These are phyloP conservation scores for Dromococcyx pavoninus DNA, from an alignment of 2,797 vertebrate species.

Conservation along the genomic window DNA sequence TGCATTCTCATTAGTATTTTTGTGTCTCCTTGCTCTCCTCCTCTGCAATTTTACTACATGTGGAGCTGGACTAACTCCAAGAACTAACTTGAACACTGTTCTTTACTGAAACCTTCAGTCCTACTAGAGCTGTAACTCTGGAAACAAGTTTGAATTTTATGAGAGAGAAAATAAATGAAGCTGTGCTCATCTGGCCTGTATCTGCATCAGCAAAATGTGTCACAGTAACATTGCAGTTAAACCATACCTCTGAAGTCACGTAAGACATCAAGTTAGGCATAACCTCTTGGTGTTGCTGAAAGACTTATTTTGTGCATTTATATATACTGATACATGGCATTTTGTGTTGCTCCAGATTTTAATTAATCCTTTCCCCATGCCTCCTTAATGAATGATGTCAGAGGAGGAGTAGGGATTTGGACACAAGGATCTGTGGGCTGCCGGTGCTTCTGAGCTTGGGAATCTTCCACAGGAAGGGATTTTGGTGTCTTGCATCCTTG, in stretches of 20 bases:
- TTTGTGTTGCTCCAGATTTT: not conserved
- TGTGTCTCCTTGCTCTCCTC: not conserved
- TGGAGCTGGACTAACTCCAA: not conserved
- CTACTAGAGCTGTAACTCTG: not conserved
- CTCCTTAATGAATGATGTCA: not conserved
- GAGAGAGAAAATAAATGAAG: not conserved
- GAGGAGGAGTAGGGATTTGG: not conserved
- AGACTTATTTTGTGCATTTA: not conserved
- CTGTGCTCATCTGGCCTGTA: not conserved
- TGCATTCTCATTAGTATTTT: not conserved
- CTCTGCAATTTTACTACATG: not conserved
- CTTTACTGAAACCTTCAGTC: not conserved
- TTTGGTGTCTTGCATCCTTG: not conserved
- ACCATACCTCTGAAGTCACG: not conserved
- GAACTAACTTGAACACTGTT: not conserved
- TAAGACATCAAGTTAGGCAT: not conserved
- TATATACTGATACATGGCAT: not conserved
- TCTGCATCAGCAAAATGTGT: not conserved
- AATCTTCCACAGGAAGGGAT: not conserved
- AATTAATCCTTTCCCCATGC: not conserved
- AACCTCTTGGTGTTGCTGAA: not conserved
- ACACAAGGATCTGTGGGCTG: not conserved
- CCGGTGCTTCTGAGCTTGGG: not conserved
- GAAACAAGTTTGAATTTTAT: not conserved
- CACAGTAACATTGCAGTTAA: not conserved